A percentile compares a stretch with the other conserved stretches of the same genome.
phyloP scores from a whole-genome alignment of 2,888 invertebrate species.

The Melangyna quadrimaculata region DNA sequence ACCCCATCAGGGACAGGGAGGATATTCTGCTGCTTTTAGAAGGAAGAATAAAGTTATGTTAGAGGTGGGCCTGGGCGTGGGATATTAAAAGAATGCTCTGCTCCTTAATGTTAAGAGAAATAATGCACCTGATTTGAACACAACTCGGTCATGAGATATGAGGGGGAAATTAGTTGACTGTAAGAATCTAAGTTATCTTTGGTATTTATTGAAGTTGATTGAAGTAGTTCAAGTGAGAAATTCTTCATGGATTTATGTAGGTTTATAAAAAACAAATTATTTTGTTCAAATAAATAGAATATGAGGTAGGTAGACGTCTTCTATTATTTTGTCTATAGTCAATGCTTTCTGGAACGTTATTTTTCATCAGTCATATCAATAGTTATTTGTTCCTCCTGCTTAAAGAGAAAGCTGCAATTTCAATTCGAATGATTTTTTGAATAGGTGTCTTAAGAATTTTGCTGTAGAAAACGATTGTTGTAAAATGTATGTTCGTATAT shows the following conservation, averaged over 20 bases:
- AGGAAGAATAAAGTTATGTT: constrained; percentile 1
- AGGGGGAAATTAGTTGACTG: constrained; percentile 53
- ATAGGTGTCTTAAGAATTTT: too few species aligned
- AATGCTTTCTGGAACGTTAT: too few species aligned
- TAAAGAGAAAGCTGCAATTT: too few species aligned
- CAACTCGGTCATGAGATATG: constrained; percentile 46
- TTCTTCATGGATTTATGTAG: background rate
- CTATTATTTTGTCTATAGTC: too few species aligned
- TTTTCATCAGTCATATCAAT: too few species aligned
- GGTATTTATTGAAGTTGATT: background rate
- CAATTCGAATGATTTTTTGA: too few species aligned
- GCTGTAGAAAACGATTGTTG: too few species aligned
- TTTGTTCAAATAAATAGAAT: too few species aligned
- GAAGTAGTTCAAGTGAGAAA: background rate
- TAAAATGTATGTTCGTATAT: too few species aligned
- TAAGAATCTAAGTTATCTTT: constrained; percentile 27
- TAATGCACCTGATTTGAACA: constrained; percentile 1
- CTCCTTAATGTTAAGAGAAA: background rate
- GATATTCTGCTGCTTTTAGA: background rate
- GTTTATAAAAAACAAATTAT: too few species aligned
- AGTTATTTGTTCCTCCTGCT: too few species aligned
- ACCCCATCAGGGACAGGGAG: constrained; percentile 30
- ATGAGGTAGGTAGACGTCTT: too few species aligned
- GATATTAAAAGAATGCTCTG: background rate
- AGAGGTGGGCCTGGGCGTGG: background rate